phyloP scores from a whole-genome alignment of 2,888 invertebrate species.

The Liposcelis brunnea region DNA sequence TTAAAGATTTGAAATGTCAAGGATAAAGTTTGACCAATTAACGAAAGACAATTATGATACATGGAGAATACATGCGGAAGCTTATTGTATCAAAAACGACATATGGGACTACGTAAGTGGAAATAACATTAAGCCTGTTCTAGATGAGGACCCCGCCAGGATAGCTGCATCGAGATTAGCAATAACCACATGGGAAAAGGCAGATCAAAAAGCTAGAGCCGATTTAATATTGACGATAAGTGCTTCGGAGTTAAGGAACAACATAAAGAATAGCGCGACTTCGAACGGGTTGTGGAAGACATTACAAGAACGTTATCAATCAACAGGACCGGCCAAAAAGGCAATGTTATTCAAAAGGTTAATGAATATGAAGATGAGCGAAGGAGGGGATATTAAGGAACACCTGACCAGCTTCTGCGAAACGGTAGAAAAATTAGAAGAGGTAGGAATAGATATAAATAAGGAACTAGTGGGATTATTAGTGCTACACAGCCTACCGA shows the following conservation, averaged over 20 bases:
- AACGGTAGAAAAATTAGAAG: conserved; percentile 21
- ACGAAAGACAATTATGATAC: no score
- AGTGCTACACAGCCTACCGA: conserved; percentile 22
- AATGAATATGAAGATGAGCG: conserved; percentile 21
- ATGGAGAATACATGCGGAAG: background rate
- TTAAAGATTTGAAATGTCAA: no score
- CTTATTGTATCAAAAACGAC: conserved; percentile 15
- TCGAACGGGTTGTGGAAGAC: conserved; percentile 23
- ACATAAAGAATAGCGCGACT: conserved; percentile 18
- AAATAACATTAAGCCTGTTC: no score
- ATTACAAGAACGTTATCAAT: conserved; percentile 22
- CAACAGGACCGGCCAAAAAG: conserved; percentile 24
- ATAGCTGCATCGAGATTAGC: no score
- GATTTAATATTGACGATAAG: conserved; percentile 16
- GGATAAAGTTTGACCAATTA: no score
- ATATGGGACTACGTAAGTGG: conserved; percentile 17
- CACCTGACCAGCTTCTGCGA: conserved; percentile 23
- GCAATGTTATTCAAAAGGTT: conserved; percentile 25
- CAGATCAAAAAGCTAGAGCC: conserved; percentile 16
- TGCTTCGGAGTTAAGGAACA: conserved; percentile 17
- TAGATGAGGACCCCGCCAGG: no score
- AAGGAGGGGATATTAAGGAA: conserved; percentile 20
- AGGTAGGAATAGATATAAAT: conserved; percentile 21
- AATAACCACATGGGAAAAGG: conserved; percentile 13
- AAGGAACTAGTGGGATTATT: conserved; percentile 21